Conservation (phyloP, 37 sponge, comb jelly and placozoan species). For the Bolinopsis microptera region DNA sequence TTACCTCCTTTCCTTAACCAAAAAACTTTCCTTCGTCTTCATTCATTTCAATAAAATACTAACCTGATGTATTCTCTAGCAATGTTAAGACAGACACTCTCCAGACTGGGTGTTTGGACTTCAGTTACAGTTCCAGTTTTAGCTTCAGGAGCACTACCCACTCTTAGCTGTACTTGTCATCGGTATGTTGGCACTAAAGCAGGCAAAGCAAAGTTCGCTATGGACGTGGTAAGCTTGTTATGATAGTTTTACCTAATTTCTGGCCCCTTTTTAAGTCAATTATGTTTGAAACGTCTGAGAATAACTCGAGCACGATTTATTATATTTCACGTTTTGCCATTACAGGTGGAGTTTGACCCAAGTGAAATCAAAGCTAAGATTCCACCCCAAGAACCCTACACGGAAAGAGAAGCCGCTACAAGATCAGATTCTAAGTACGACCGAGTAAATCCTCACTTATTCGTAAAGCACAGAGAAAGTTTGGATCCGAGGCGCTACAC, state of each 20-base stretch:
- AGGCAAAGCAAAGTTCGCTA: background rate
- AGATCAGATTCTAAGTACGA: conserved; percentile 44
- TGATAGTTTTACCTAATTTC: too few relatives aligned
- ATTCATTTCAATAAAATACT: background rate
- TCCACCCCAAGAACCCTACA: background rate
- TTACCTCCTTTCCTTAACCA: background rate
- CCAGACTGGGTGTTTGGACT: background rate
- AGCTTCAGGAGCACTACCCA: background rate
- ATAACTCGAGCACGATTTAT: too few relatives aligned
- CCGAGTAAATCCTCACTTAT: background rate
- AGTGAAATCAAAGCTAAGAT: background rate
- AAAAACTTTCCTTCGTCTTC: background rate
- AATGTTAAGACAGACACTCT: conserved; percentile 15
- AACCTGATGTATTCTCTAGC: too few relatives aligned
- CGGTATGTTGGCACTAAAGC: background rate
- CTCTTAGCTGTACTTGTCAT: background rate
- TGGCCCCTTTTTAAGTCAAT: too few relatives aligned
- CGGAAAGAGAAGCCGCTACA: background rate
- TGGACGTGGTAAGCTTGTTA: background rate
- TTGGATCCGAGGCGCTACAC: background rate
- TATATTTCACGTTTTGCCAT: too few relatives aligned
- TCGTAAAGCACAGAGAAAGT: conserved; percentile 12
- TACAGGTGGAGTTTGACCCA: background rate
- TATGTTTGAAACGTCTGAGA: too few relatives aligned
- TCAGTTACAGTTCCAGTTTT: background rate